Percentiles rank a stretch among this genome's conserved stretches.
phyloP scores from a whole-genome alignment of 1,140 invertebrate species.

The Bombyx mandarina region DNA sequence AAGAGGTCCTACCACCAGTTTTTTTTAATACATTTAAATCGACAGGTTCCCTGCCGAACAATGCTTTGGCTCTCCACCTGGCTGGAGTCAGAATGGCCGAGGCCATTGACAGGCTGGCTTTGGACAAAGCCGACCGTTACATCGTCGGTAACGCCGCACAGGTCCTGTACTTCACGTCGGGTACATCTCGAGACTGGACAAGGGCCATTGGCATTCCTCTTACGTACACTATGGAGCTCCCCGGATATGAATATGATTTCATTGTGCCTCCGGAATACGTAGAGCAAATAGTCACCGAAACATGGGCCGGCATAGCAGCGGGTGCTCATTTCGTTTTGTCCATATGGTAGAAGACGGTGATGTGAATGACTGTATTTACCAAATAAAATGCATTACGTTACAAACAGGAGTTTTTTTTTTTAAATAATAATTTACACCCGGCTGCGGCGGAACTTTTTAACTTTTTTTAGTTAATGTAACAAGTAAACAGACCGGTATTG shows the following conservation, averaged over 20 bases:
- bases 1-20: too few relatives aligned
- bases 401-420: too few relatives aligned
- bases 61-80: constrained; percentile 38
- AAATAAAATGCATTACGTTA: too few relatives aligned
- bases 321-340: constrained; percentile 40
- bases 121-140: constrained; percentile 59
- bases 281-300: constrained; percentile 75
- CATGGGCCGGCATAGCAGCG: constrained; percentile 77
- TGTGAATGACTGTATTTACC: too few relatives aligned
- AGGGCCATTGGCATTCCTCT: constrained; percentile 74
- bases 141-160: constrained; percentile 75
- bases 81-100: constrained; percentile 48
- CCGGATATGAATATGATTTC: constrained; percentile 73
- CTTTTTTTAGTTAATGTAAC: too few relatives aligned
- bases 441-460: too few relatives aligned
- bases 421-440: too few relatives aligned
- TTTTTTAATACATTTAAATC: constrained; percentile 8
- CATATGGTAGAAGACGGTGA: constrained; percentile 7
- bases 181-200: constrained; percentile 78
- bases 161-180: constrained; percentile 69
- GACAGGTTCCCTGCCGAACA: constrained; percentile 46
- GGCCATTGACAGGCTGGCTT: constrained; percentile 58
- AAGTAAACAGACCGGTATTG: too few relatives aligned
- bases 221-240: constrained; percentile 79
- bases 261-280: constrained; percentile 77